Percentiles rank a stretch among this genome's conserved stretches.
Evolutionary conservation across 2,797 vertebrate species (phyloP).

Genomic region (Sternotherus odoratus): DNA sequence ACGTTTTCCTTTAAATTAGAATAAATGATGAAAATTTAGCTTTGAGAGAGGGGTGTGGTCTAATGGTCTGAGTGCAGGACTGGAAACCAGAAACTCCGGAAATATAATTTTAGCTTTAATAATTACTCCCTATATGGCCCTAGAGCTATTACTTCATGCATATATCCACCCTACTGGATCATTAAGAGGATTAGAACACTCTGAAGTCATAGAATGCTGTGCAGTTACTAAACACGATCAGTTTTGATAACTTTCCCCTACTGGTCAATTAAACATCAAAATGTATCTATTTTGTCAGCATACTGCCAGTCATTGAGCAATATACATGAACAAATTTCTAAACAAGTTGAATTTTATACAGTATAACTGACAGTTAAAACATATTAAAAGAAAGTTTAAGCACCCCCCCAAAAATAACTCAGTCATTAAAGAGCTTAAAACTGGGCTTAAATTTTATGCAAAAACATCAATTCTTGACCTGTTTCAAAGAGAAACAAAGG

Average conservation of each 20-base stretch:
- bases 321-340: neutral
- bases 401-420: neutral
- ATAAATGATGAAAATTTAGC: neutral
- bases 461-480: neutral
- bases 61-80: neutral
- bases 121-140: fast-evolving
- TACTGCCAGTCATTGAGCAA: neutral
- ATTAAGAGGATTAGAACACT: fast-evolving
- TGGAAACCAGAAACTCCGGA: neutral
- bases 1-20: neutral
- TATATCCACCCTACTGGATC: fast-evolving
- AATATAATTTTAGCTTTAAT: fast-evolving
- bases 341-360: neutral
- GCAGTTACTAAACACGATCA: neutral
- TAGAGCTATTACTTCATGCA: fast-evolving
- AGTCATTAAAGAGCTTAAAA: neutral
- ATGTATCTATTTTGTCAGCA: neutral
- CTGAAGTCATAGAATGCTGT: fast-evolving
- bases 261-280: neutral
- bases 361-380: neutral
- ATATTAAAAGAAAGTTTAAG: neutral
- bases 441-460: neutral
- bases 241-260: neutral
- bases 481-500: neutral
- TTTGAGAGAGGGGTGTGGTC: neutral